phyloP scores from a whole-genome alignment of 2,888 invertebrate species.

The Argynnis bischoffii region DNA sequence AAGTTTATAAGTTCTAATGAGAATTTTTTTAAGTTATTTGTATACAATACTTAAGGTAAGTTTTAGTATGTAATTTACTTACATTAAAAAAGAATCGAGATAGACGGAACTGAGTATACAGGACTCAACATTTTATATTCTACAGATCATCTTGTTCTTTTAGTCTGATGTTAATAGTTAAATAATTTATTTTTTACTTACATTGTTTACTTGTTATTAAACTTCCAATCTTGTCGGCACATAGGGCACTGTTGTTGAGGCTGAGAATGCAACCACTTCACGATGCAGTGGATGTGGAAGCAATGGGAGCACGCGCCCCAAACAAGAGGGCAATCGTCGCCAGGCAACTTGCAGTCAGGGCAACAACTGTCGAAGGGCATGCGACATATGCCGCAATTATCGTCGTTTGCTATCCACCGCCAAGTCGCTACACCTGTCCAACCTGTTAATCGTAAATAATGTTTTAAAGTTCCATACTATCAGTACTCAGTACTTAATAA shows the following conservation, averaged over 20 bases:
- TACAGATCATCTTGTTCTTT: too few relatives aligned
- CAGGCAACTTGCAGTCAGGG: constrained; percentile 98
- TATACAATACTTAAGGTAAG: too few relatives aligned
- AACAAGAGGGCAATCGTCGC: constrained; percentile 98
- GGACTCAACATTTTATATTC: neutral
- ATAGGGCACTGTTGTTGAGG: constrained; percentile 95
- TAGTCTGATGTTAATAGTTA: too few relatives aligned
- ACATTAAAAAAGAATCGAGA: too few relatives aligned
- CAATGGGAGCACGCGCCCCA: constrained; percentile 99
- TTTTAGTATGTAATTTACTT: too few relatives aligned
- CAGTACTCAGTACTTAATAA: too few relatives aligned
- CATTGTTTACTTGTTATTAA: constrained; percentile 87
- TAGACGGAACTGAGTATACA: too few relatives aligned
- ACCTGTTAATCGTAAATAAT: constrained; percentile 68
- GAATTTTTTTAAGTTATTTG: too few relatives aligned
- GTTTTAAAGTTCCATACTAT: constrained; percentile 5
- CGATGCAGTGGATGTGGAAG: constrained; percentile 99
- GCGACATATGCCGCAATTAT: constrained; percentile 99
- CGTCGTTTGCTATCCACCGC: constrained; percentile 99
- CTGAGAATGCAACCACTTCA: constrained; percentile 99
- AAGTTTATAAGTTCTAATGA: too few relatives aligned
- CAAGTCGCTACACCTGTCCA: constrained; percentile 99
- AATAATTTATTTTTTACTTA: constrained; percentile 9
- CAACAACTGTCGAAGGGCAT: constrained; percentile 99
- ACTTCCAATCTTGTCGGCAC: constrained; percentile 99